Percentiles rank a stretch among this genome's conserved stretches.
Conservation (phyloP, 37 sponge, comb jelly and placozoan genomes). For the Ephydatia muelleri region DNA sequence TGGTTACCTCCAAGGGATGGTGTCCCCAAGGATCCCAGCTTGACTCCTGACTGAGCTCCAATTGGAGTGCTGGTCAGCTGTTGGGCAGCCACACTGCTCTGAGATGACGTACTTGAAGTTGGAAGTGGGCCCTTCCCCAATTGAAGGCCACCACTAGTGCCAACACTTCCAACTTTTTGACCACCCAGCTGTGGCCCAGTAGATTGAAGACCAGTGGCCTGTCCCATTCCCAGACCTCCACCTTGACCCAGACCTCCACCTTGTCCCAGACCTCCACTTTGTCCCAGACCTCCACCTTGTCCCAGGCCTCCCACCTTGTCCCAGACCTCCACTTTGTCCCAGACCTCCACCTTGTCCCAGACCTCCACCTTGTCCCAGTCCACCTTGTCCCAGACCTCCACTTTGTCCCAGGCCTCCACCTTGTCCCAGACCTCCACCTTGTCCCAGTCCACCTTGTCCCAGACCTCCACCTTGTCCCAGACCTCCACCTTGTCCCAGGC, state of each 20-base stretch:
- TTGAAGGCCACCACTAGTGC: conserved; percentile 36
- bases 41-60: background rate
- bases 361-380: too few relatives aligned
- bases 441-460: too few relatives aligned
- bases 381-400: conserved; percentile 3
- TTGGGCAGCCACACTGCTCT: background rate
- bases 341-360: too few relatives aligned
- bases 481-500: too few relatives aligned
- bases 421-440: too few relatives aligned
- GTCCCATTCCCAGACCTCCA: too few relatives aligned
- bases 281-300: too few relatives aligned
- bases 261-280: too few relatives aligned
- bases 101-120: background rate
- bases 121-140: background rate
- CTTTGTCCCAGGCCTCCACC: conserved; percentile 6
- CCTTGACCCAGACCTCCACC: too few relatives aligned
- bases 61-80: background rate
- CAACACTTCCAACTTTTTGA: background rate
- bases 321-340: too few relatives aligned
- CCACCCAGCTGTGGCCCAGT: conserved; percentile 22
- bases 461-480: too few relatives aligned
- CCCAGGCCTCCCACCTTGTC: too few relatives aligned
- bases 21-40: conserved; percentile 7
- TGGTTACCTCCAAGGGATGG: conserved; percentile 4
- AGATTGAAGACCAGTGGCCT: background rate